Conservation (phyloP, 2,888 invertebrate species). For the Xestia c-nigrum region DNA sequence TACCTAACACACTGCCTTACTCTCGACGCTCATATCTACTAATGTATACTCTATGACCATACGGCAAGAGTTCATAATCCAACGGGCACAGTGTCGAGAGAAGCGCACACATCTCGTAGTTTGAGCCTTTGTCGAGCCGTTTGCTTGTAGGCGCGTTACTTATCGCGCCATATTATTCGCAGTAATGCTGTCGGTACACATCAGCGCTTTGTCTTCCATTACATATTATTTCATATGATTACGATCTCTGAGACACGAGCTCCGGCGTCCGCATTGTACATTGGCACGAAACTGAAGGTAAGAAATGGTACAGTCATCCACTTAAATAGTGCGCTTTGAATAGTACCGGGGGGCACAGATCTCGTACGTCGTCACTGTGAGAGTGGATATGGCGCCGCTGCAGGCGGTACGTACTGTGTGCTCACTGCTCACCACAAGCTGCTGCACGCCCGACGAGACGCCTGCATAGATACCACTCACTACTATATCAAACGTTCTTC, state of each 20-base stretch:
- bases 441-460: neutral
- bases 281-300: conserved; percentile 23
- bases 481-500: neutral
- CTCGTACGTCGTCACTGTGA: neutral
- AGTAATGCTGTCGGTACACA: conserved; percentile 11
- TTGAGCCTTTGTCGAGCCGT: conserved; percentile 17
- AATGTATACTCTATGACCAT: neutral
- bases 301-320: neutral
- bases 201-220: conserved; percentile 79
- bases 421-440: neutral
- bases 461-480: neutral
- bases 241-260: conserved; percentile 16
- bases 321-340: neutral
- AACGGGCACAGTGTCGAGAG: conserved; percentile 25
- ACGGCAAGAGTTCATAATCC: conserved; percentile 8
- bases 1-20: conserved; percentile 24
- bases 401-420: neutral
- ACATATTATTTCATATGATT: conserved; percentile 41
- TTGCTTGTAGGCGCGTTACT: conserved; percentile 27
- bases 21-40: conserved; percentile 23
- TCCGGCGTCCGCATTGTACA: conserved; percentile 5
- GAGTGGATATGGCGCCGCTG: neutral
- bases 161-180: conserved; percentile 14
- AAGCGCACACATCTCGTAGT: conserved; percentile 39
- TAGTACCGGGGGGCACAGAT: neutral